Evolutionary conservation across 1,140 invertebrate species (phyloP).

Genomic region (Dysdera silvatica): DNA sequence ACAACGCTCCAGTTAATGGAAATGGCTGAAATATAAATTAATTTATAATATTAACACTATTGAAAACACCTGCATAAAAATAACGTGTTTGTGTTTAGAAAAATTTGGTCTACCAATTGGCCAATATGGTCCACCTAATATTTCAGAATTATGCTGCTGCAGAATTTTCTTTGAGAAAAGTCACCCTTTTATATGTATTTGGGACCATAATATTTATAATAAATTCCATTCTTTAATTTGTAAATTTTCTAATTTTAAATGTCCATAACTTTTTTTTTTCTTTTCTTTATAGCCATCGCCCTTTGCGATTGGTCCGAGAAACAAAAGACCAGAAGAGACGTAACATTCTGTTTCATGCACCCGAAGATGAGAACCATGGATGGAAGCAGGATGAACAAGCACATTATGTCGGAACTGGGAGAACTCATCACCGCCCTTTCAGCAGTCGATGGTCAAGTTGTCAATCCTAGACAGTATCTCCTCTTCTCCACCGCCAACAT

Average conservation of each 20-base stretch:
- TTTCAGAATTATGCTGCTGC: too few relatives aligned
- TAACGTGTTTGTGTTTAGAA: too few relatives aligned
- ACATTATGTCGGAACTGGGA: slow-evolving; percentile 33
- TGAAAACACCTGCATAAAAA: too few relatives aligned
- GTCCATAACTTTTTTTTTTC: neutral
- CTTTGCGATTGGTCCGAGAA: slow-evolving; percentile 76
- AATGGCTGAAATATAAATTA: too few relatives aligned
- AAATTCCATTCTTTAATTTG: too few relatives aligned
- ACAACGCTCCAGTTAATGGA: too few relatives aligned
- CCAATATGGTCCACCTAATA: too few relatives aligned
- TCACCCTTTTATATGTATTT: too few relatives aligned
- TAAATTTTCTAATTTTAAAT: neutral
- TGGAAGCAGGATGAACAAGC: slow-evolving; percentile 47
- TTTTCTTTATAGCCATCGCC: slow-evolving; percentile 62
- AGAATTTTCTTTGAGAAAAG: too few relatives aligned
- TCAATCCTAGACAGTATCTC: slow-evolving; percentile 55
- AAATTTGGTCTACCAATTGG: too few relatives aligned
- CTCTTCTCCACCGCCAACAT: slow-evolving; percentile 68
- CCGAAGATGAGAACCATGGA: slow-evolving; percentile 58
- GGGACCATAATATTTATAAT: too few relatives aligned
- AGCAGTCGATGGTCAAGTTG: slow-evolving; percentile 1
- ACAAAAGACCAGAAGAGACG: slow-evolving; percentile 65
- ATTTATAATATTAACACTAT: too few relatives aligned
- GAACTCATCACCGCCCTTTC: slow-evolving; percentile 14
- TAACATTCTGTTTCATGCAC: slow-evolving; percentile 65